Evolutionary conservation across 2,113 vertebrate species (phyloP), one percentile per base, ranked within the genome.

Genomic region (Dascyllus trimaculatus): DNA sequence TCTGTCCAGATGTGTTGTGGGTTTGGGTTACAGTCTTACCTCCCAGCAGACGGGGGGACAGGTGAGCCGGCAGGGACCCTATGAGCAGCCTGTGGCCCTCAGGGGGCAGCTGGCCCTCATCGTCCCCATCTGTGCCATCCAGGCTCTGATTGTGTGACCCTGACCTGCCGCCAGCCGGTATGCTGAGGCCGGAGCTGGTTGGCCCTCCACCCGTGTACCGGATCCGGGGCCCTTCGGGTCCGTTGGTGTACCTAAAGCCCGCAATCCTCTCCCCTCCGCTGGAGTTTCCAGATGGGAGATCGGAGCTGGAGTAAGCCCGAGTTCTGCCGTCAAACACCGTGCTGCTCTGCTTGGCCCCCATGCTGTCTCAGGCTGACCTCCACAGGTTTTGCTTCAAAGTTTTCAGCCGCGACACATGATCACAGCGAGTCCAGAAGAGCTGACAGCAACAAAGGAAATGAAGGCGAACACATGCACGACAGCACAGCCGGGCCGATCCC

Each of bases 31-130:
- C 2, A 7, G 2, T 72, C 94, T 95, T 96, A 98, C 98, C 98
- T 96, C 95, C 96, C 71, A 99, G 96, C 91, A 98, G 90, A 92
- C 95, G 97, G 80, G 97, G 96, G 24, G 97, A 97, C 73, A 99
- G 96, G 91, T 98, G 97, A 13, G 96, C 94, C 5, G 97, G 98
- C 35, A 98, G 89, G 2, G 97, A 98, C 51, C 98, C 97, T 78
- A 99, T 96, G 10, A 98, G 91, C 1, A 98, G 91, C 78, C 96
- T 94, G 90, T 96, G 96, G 61, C 94, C 95, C 18, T 95, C 93
- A 2, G 93, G 88, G 63, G 94, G 75, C 74, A 92, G 66, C 78
- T 77, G 75, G 67, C 46, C 84, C 17, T 92, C 91, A 19, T 91
- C 89, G 29, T 93, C 93, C 1, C 86, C 91, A 67, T 92, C 90